These are phyloP conservation scores for Dusona sp. DNA, from an alignment of 2,888 invertebrate species.

Conservation along the genomic window DNA sequence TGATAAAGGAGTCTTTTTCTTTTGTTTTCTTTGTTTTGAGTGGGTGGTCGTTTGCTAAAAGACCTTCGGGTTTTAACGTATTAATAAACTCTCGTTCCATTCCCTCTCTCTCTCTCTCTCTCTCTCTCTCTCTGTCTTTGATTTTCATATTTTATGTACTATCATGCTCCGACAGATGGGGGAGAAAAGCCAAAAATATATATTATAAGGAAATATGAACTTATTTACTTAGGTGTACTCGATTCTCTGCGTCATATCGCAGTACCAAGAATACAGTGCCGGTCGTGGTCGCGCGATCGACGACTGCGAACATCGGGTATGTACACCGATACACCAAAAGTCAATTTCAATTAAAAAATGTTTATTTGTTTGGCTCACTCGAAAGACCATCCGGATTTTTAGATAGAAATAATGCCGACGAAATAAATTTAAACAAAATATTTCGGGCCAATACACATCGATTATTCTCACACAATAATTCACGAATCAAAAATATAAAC, in stretches of 20 bases:
- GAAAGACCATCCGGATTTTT: too few species aligned
- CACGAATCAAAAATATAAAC: background rate
- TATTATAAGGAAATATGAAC: conserved; percentile 24
- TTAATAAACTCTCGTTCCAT: background rate
- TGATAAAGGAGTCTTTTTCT: background rate
- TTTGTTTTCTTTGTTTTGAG: background rate
- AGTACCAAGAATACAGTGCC: conserved; percentile 92
- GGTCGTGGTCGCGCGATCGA: conserved; percentile 90
- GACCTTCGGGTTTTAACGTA: background rate
- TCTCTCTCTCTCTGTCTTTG: background rate
- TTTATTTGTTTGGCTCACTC: background rate
- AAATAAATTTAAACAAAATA: background rate
- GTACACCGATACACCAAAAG: conserved; percentile 70
- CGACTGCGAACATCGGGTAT: conserved; percentile 87
- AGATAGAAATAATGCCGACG: too few species aligned
- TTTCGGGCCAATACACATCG: background rate
- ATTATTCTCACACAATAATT: background rate
- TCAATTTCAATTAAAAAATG: background rate
- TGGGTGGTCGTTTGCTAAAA: background rate
- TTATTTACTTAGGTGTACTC: conserved; percentile 90
- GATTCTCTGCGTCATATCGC: conserved; percentile 93
- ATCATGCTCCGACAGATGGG: background rate
- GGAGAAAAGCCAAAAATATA: background rate
- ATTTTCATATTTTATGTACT: too few species aligned
- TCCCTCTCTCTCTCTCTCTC: background rate